Base-by-base conservation (phyloP, 1,140 invertebrate species). In the Formica selysi region DNA sequence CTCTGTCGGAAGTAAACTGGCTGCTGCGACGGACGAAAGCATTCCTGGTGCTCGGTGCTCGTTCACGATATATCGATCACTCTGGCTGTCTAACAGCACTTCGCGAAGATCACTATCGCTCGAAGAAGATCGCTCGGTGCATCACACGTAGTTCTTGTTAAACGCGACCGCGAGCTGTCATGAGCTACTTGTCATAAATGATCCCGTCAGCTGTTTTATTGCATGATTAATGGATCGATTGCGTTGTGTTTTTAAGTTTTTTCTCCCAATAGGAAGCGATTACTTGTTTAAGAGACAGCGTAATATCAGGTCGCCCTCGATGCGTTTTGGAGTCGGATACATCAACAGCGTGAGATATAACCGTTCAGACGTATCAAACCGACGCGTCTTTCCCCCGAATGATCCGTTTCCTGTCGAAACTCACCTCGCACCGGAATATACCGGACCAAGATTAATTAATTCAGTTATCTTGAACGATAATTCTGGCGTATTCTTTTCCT, bases 31-130 rank as follows among this genome's bases (percentile, higher is more conserved):
- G 71, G 83, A 85, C 87, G 89, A 74, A 89, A 86, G 85, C 92
- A 93, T 93, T 93, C 92, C 92, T 83, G 68, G 89, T 51, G 16
- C 6, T 90, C 71, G 87, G 86, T 54, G 71, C 89, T 73, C 29
- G 61, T 16, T 51, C 57, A 61, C 64, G 62, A 48, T 67, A 32
- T 48, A 22, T 36, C 48, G 74, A 61, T 32, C n/a, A 57, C 32
- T 32, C 32, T 32, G 3, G n/a, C 38, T 70, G 3, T n/a, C 19
- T 29, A 54, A 70, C n/a, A n/a, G 68, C 36, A 44, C 79, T 83
- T 22, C 22, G 29, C 13, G 19, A n/a, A 26, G 68, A 59, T 48
- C 65, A 16, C 54, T 73, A 73, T 81, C 54, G 68, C 13, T 32
- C 6, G 38, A 44, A 48, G 68, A 61, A 61, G n/a, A 7, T 44